Conservation (phyloP, 2,888 invertebrate species). For the Tetranychus truncatus region DNA sequence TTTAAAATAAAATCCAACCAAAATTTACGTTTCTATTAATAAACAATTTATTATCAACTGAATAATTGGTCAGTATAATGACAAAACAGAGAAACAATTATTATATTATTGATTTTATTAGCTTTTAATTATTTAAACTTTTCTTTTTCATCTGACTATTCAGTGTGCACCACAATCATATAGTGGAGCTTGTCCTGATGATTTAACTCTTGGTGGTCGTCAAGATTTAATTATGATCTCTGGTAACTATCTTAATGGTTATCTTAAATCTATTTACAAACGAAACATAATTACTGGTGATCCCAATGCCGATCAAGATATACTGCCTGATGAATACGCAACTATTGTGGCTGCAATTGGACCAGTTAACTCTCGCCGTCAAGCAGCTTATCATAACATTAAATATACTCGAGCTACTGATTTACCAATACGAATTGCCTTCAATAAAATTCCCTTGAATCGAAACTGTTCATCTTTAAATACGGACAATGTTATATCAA, state of each 20-base stretch:
- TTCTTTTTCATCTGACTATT: neutral
- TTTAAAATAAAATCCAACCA: too few relatives aligned
- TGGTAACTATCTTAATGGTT: slow-evolving; percentile 55
- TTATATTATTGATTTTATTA: neutral
- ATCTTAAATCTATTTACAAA: slow-evolving; percentile 57
- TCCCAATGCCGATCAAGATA: slow-evolving; percentile 34
- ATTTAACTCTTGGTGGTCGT: slow-evolving; percentile 49
- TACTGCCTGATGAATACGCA: slow-evolving; percentile 30
- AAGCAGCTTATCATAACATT: slow-evolving; percentile 57
- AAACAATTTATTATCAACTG: too few relatives aligned
- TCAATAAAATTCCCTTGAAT: slow-evolving; percentile 24
- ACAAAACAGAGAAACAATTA: too few relatives aligned
- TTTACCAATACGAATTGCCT: slow-evolving; percentile 24
- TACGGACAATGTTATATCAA: slow-evolving; percentile 11
- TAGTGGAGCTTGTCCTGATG: slow-evolving; percentile 67
- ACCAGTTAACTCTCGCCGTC: slow-evolving; percentile 53
- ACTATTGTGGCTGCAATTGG: slow-evolving; percentile 75
- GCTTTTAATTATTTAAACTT: neutral
- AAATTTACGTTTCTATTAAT: too few relatives aligned
- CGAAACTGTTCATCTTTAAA: slow-evolving; percentile 22
- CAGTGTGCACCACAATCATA: slow-evolving; percentile 40
- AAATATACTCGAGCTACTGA: slow-evolving; percentile 19
- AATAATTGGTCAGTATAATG: too few relatives aligned
- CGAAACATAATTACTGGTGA: slow-evolving; percentile 42
- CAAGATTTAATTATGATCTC: slow-evolving; percentile 57